Conservation (phyloP, 2,113 vertebrate genomes). For the Eclectus roratus region DNA sequence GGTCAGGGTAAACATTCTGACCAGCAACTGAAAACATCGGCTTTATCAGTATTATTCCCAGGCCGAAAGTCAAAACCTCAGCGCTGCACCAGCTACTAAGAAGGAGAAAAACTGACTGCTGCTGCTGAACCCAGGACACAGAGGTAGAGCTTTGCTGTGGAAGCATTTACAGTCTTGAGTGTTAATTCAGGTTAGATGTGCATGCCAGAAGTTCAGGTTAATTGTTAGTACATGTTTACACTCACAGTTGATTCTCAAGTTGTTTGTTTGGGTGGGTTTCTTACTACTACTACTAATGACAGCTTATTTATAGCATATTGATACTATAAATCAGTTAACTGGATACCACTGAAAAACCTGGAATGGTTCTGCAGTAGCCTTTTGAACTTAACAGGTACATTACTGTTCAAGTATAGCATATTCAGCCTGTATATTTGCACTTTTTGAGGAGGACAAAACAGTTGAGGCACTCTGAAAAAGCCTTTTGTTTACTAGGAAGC, state of each 20-base stretch:
- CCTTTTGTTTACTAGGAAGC: not conserved
- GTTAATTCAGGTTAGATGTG: not conserved
- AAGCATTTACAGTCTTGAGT: not conserved
- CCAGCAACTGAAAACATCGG: too few relatives aligned
- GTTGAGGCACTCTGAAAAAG: rapidly evolving
- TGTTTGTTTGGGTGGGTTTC: not conserved
- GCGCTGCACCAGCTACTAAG: too few relatives aligned
- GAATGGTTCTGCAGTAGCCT: not conserved
- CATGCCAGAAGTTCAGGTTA: not conserved
- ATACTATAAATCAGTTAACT: not conserved
- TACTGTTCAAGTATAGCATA: not conserved
- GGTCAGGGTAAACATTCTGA: too few relatives aligned
- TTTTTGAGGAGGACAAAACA: not conserved
- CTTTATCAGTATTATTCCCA: too few relatives aligned
- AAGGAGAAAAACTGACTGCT: too few relatives aligned
- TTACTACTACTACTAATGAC: not conserved
- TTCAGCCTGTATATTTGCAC: not conserved
- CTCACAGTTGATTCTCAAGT: not conserved
- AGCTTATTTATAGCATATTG: not conserved
- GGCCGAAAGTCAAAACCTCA: too few relatives aligned
- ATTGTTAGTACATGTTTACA: not conserved
- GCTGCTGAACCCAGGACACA: too few relatives aligned
- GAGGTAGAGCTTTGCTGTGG: not conserved
- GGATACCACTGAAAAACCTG: not conserved
- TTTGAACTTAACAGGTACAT: not conserved